Conservation (phyloP, 2,888 invertebrate species). For the Temnothorax unifasciatus region DNA sequence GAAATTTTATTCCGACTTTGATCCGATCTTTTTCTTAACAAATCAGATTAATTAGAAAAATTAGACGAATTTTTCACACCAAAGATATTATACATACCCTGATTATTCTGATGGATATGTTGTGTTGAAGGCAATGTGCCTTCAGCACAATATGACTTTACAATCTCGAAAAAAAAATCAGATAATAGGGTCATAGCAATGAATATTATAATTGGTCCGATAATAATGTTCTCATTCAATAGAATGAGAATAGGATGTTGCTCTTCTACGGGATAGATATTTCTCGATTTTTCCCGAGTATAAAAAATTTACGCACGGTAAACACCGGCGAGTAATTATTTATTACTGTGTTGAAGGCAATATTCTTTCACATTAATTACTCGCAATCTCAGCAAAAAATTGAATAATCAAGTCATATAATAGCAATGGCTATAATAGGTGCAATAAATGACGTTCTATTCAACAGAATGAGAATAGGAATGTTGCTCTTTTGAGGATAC, state of each 20-base stretch:
- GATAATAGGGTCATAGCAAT: constrained; percentile 1
- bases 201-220: not conserved
- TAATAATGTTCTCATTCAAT: not conserved
- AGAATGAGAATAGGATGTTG: not conserved
- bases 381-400: not conserved
- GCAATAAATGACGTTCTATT: not conserved
- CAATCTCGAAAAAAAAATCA: not conserved
- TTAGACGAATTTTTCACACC: not conserved
- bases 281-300: too few relatives aligned
- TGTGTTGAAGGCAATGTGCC: not conserved
- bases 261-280: not conserved
- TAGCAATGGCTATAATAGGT: not conserved
- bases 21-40: not conserved
- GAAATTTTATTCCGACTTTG: not conserved
- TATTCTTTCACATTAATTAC: not conserved
- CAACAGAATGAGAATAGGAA: not conserved
- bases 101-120: not conserved
- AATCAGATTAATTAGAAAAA: not conserved
- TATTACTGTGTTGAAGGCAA: not conserved
- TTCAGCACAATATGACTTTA: constrained; percentile 6
- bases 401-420: not conserved
- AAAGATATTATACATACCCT: not conserved
- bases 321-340: not conserved
- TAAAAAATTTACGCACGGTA: not conserved
- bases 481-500: not conserved